Base-by-base conservation (phyloP, 2,888 invertebrate species). In the Harpalus rufipes region DNA sequence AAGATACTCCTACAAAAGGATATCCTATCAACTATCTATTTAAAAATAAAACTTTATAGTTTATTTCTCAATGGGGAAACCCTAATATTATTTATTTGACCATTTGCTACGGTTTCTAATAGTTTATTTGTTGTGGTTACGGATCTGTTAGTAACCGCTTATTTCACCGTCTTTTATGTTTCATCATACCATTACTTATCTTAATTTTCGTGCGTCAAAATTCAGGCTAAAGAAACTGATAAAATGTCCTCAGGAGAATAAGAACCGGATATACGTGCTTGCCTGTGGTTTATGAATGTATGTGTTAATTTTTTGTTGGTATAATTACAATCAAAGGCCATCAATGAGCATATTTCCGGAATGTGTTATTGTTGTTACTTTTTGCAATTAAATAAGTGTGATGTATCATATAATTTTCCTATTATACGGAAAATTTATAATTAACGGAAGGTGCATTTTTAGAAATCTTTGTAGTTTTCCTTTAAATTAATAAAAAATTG, bases 91-190 rank as follows among this genome's bases (percentile, higher is more conserved):
- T 51, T 51, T 51, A 51, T 51, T 51, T 51, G 44, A 12, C 44
- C 44, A 51, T 2, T 51, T 51, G 44, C 12, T 51, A 51, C 44
- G 44, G 44, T 51, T 51, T 51, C 12, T 4, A 51, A 51, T 51
- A 51, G 44, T 51, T 51, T 51, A 51, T 51, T 51, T 51, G 12
- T 51, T 51, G 44, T 51, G 44, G 44, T 51, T 51, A 51, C 44
- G 44, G 44, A 51, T 51, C 10, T 51, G 44, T 51, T 51, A 51
- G 10, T 51, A 51, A 51, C 10, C 44, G 44, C 44, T 51, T 51
- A 51, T 12, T 51, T 8, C 44, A 51, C 44, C 10, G 44, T 51
- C 10, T 12, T 51, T 51, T 51, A 12, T 51, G 44, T 51, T 51
- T 51, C 44, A 51, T 51, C 44, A 51, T 8, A 51, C 44, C 44